Evolutionary conservation across 2,113 vertebrate genomes (phyloP).

Genomic region (Andinoacara biseriatus): DNA sequence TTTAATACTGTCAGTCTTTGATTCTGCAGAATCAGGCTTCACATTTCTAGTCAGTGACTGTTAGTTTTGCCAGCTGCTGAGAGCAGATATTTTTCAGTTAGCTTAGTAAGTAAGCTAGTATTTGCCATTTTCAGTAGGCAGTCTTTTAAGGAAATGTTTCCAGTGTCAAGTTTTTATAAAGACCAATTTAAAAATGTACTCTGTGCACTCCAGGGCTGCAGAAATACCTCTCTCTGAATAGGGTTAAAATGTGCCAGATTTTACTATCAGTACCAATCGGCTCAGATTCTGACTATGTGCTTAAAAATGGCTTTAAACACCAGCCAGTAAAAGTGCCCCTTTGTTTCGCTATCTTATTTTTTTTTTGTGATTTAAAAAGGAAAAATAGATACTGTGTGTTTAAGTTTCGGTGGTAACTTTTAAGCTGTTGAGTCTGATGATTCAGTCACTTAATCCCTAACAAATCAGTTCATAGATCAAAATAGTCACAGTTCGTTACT

Average conservation of each 20-base stretch:
- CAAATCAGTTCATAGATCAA: constrained; percentile 8
- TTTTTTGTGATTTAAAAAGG: neutral
- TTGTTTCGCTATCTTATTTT: neutral
- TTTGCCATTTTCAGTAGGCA: neutral
- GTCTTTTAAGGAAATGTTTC: neutral
- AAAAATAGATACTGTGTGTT: neutral
- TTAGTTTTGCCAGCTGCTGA: neutral
- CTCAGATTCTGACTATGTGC: neutral
- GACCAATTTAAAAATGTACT: neutral
- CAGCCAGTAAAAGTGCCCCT: neutral
- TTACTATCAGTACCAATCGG: no score
- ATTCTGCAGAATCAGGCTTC: neutral
- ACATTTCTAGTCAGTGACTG: neutral
- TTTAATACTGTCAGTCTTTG: neutral
- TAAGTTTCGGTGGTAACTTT: neutral
- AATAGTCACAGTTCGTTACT: constrained; percentile 7
- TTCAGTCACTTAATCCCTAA: neutral
- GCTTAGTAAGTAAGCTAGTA: neutral
- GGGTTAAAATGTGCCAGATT: neutral
- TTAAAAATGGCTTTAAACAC: neutral
- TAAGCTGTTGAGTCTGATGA: neutral
- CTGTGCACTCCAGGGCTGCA: neutral
- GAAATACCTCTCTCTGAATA: neutral
- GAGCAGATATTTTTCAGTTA: neutral
- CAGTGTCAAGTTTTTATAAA: neutral